These are phyloP conservation scores for Umimayanthus chanpuru DNA, from an alignment of 92 coral and sea anemone genomes.

Conservation along the genomic window DNA sequence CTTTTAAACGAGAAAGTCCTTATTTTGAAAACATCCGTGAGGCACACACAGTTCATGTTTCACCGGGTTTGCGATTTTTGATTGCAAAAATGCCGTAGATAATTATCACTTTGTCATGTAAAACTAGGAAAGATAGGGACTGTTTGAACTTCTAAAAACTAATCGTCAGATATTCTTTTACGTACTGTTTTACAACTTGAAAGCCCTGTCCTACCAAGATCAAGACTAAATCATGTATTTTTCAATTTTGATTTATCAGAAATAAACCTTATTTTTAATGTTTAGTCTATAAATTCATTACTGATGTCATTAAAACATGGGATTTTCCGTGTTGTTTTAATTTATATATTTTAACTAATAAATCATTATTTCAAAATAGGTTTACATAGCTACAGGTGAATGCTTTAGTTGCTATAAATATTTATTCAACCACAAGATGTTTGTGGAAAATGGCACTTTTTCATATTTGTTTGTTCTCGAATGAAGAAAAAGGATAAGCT, in stretches of 20 bases:
- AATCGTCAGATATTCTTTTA: neutral
- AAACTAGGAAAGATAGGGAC: too few species aligned
- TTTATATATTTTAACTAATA: neutral
- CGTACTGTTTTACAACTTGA: neutral
- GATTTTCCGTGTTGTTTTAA: neutral
- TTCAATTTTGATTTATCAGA: neutral
- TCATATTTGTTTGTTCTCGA: neutral
- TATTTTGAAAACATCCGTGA: too few species aligned
- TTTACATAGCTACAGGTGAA: neutral
- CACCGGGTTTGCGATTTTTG: too few species aligned
- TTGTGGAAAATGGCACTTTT: neutral
- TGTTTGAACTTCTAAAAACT: too few species aligned
- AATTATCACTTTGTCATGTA: neutral
- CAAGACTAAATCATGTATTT: neutral
- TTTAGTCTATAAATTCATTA: neutral
- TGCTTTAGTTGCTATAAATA: neutral
- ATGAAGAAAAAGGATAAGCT: neutral
- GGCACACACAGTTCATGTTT: too few species aligned
- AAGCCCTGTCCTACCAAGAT: neutral
- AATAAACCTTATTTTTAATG: too few species aligned
- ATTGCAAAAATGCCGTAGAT: neutral
- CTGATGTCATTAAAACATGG: neutral
- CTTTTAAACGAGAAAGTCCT: too few species aligned
- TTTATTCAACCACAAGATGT: neutral
- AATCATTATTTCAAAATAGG: neutral